These are phyloP conservation scores for Zelleria hepariella DNA, from an alignment of 2,888 invertebrate genomes.

Conservation along the genomic window DNA sequence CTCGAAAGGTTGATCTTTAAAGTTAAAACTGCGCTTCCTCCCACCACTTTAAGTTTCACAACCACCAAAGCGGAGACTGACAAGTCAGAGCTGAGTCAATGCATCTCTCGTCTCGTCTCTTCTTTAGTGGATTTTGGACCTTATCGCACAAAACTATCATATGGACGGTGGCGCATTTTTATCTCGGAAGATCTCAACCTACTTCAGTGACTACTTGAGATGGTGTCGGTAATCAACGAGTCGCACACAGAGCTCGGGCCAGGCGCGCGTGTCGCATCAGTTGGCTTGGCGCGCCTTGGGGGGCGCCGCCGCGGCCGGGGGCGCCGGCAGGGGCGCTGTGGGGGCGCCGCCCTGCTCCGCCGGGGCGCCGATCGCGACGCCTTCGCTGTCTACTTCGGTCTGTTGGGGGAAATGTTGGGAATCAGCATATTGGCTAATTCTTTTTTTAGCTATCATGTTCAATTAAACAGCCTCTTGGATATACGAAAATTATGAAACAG, in stretches of 20 bases:
- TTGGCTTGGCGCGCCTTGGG: conserved; percentile 47
- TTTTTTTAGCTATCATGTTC: background rate
- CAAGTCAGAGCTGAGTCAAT: no score
- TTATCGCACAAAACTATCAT: no score
- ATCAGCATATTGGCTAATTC: no score
- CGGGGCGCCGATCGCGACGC: conserved; percentile 60
- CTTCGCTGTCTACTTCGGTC: conserved; percentile 68
- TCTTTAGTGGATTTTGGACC: no score
- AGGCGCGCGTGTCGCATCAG: conserved; percentile 34
- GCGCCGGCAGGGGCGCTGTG: conserved; percentile 67
- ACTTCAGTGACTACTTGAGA: background rate
- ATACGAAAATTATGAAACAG: no score
- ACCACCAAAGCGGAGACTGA: no score
- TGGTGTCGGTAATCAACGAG: background rate
- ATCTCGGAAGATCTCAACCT: no score
- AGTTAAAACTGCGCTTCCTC: no score
- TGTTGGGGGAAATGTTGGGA: conserved; percentile 14
- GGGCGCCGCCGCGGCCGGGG: conserved; percentile 49
- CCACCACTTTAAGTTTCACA: no score
- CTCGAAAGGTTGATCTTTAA: no score
- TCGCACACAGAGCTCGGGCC: background rate
- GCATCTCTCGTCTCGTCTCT: no score
- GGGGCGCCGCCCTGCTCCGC: conserved; percentile 65
- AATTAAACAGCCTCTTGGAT: background rate
- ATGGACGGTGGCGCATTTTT: no score